A percentile compares a stretch with the other conserved stretches of the same genome.
Conservation (phyloP, 2,888 invertebrate genomes). For the Panzeria rudis region DNA sequence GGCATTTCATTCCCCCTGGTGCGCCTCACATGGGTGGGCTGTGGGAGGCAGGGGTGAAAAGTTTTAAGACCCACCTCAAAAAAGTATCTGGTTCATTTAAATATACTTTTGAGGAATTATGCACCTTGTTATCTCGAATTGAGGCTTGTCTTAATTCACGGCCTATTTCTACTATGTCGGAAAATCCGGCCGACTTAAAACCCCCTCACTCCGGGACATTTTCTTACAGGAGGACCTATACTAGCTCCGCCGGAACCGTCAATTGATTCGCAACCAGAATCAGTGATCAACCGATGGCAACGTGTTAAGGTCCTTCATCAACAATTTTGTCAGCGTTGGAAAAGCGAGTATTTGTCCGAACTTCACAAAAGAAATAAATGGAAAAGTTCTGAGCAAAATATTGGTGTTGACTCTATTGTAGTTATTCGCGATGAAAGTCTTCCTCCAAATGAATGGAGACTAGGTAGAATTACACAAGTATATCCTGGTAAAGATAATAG, state of each 20-base stretch:
- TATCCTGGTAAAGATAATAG: neutral
- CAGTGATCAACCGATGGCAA: no score
- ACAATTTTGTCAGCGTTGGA: no score
- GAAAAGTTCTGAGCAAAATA: neutral
- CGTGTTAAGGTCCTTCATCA: no score
- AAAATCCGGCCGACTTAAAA: no score
- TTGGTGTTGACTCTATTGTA: neutral
- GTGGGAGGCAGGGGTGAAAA: no score
- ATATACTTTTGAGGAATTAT: conserved; percentile 34
- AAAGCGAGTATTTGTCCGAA: no score
- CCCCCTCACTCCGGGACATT: conserved; percentile 1
- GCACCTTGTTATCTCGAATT: conserved; percentile 1
- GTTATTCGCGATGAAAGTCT: neutral
- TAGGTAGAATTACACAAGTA: neutral
- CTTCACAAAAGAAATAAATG: neutral
- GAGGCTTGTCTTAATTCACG: neutral
- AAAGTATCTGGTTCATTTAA: neutral
- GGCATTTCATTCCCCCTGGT: conserved; percentile 2
- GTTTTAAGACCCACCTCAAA: neutral
- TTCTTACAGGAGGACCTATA: conserved; percentile 28
- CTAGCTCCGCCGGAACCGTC: no score
- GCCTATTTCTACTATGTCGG: neutral
- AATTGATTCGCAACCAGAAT: no score
- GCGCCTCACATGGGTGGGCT: neutral
- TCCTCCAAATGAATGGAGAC: neutral